Percentiles rank a stretch among this genome's conserved stretches.
Evolutionary conservation across 2,888 invertebrate species (phyloP).

Genomic region (Drosophila lutescens): DNA sequence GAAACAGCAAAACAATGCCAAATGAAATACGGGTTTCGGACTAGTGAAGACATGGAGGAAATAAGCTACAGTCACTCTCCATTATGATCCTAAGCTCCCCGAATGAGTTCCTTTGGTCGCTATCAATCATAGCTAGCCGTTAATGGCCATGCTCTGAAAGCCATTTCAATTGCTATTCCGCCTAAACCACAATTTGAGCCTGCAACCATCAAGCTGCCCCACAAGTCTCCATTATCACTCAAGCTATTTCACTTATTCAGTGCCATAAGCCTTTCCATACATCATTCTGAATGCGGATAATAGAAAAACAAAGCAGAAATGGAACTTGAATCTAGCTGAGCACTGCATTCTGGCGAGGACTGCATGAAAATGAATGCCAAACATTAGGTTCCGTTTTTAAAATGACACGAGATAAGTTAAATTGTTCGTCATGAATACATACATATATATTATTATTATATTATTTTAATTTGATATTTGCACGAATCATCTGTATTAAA

Average conservation of each 20-base stretch:
- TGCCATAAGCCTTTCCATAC: constrained; percentile 13
- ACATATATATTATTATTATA: too few species aligned
- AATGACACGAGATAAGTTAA: too few species aligned
- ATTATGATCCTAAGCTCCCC: constrained; percentile 20
- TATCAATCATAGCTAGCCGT: constrained; percentile 37
- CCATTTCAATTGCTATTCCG: constrained; percentile 28
- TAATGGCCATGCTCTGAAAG: constrained; percentile 21
- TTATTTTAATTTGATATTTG: too few species aligned
- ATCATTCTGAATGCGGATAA: constrained; percentile 14
- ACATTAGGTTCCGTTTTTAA: neutral
- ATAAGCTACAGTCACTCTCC: constrained; percentile 18
- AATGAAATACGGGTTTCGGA: constrained; percentile 20
- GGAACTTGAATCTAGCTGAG: neutral
- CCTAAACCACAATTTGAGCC: constrained; percentile 12
- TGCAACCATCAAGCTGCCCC: constrained; percentile 1
- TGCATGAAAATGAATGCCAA: neutral
- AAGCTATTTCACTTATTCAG: neutral
- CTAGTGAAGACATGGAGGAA: constrained; percentile 2
- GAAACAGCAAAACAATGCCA: constrained; percentile 12
- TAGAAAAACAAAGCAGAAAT: constrained; percentile 5
- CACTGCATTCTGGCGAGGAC: neutral
- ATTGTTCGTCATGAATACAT: too few species aligned
- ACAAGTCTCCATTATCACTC: constrained; percentile 5
- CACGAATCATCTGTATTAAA: too few species aligned
- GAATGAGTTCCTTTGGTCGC: constrained; percentile 14